Percentiles rank a stretch among this genome's conserved stretches.
Conservation (phyloP, 2,888 invertebrate species). For the Noctua comes region DNA sequence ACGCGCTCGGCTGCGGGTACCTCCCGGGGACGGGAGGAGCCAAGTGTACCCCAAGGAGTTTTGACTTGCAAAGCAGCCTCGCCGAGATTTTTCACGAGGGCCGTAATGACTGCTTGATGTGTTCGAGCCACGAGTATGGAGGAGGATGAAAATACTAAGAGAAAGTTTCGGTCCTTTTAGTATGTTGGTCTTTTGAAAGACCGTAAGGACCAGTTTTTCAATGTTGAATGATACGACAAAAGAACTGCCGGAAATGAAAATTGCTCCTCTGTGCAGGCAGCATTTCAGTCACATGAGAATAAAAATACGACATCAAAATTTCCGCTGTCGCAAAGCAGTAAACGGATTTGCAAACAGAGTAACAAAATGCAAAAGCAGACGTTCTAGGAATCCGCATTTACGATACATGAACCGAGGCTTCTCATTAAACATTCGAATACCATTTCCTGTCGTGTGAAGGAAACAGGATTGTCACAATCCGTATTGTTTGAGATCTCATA, state of each 20-base stretch:
- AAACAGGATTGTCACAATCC: constrained; percentile 89
- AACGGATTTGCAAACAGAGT: constrained; percentile 48
- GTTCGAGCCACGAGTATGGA: constrained; percentile 73
- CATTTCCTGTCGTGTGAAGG: constrained; percentile 86
- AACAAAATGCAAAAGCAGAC: constrained; percentile 57
- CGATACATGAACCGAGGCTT: constrained; percentile 78
- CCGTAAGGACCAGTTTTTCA: constrained; percentile 13
- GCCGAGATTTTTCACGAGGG: constrained; percentile 88
- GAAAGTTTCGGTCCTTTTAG: constrained; percentile 33
- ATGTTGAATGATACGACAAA: constrained; percentile 5
- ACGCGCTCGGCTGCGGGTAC: constrained; percentile 62
- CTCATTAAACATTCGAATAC: constrained; percentile 89
- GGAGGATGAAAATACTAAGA: constrained; percentile 49
- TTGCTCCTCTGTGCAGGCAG: not conserved
- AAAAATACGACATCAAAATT: constrained; percentile 36
- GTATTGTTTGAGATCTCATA: constrained; percentile 90
- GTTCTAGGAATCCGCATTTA: constrained; percentile 71
- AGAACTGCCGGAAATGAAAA: constrained; percentile 1
- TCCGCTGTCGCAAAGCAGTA: constrained; percentile 43
- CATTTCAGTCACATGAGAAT: constrained; percentile 25
- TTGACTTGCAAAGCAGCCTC: constrained; percentile 89
- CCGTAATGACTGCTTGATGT: constrained; percentile 89
- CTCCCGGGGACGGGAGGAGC: constrained; percentile 59
- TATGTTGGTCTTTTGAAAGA: constrained; percentile 30
- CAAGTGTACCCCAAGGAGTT: constrained; percentile 79